phyloP scores from a whole-genome alignment of 2,797 vertebrate species.

The Halcyon leucocephala region DNA sequence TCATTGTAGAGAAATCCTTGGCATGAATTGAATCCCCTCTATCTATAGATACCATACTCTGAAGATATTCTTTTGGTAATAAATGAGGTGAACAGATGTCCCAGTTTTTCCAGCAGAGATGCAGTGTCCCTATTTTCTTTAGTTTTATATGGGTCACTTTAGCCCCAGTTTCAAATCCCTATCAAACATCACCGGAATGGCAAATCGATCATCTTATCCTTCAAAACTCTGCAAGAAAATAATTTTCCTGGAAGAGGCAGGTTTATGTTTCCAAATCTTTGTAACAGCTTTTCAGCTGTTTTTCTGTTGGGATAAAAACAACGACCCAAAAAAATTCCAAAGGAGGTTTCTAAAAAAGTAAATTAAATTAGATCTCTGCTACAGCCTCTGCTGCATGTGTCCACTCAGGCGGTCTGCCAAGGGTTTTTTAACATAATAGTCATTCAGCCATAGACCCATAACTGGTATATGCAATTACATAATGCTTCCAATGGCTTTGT shows the following conservation, averaged over 20 bases:
- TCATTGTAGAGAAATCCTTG: neutral
- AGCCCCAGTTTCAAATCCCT: conserved; percentile 1
- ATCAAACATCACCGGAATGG: neutral
- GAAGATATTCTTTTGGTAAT: neutral
- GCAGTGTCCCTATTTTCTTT: neutral
- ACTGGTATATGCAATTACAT: conserved; percentile 73
- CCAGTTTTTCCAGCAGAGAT: conserved; percentile 31
- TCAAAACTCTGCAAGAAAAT: neutral
- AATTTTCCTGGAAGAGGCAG: neutral
- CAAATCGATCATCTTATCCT: neutral
- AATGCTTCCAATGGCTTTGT: conserved; percentile 71
- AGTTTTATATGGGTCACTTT: neutral
- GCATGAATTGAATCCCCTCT: neutral
- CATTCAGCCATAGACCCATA: conserved; percentile 67
- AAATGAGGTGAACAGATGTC: conserved; percentile 21
- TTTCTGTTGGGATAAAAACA: neutral
- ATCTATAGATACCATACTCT: neutral
- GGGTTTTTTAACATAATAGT: conserved; percentile 70
- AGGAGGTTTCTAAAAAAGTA: conserved; percentile 55
- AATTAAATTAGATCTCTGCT: conserved; percentile 62
- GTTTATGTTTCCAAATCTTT: neutral
- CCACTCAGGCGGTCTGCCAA: conserved; percentile 36
- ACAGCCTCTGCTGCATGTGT: conserved; percentile 18
- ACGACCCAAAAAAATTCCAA: conserved; percentile 2
- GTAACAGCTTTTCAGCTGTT: conserved; percentile 10